Base-by-base conservation (phyloP, 2,797 vertebrate species). In the Toxotes lorentzi region DNA sequence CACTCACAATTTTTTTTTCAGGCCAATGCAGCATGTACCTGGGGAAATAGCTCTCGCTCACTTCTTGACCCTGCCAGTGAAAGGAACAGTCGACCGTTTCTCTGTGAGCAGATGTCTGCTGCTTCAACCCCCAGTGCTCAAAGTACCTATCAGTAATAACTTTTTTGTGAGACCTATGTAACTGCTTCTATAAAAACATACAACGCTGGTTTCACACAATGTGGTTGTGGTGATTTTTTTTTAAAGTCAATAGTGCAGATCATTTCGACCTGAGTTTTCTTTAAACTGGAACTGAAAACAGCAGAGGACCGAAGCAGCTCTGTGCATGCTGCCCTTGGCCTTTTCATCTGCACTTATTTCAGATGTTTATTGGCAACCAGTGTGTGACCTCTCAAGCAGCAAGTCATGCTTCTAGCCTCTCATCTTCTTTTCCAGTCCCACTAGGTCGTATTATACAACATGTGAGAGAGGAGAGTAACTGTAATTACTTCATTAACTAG, bases 11-110 rank as follows among this genome's bases (percentile, higher is more conserved):
- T 64, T 77, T 50, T 54, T 64, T 77, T 50, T 70, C 59, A 57
- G 85, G 50, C 66, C 54, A 67, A 13, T 32, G 79, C 82, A 56
- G 76, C 61, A 21, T 47, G 54, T 78, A 87, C 84, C 80, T 84
- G 72, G 84, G 77, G 71, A 85, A 73, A 79, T 32, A 70, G 41
- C 59, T 87, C 58, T 61, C 30, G 58, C 78, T 86, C 72, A 27
- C 70, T 67, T 70, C 50, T 69, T 84, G 78, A 87, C 83, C 82
- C 77, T 68, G 73, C 70, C 56, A 72, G 63, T 0, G 7, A 71
- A 69, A 75, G 32, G 65, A 81, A 62, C 45, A 76, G 70, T 73
- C 78, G 70, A 12, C 43, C 7, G 10, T 57, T 85, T 72, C 69
- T 79, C 71, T 71, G 24, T 7, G 1, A 66, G 56, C 82, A 87